A percentile compares a stretch with the other conserved stretches of the same genome.
phyloP scores from a whole-genome alignment of 35 echinoderm and acorn worm species.

The Eucidaris tribuloides region DNA sequence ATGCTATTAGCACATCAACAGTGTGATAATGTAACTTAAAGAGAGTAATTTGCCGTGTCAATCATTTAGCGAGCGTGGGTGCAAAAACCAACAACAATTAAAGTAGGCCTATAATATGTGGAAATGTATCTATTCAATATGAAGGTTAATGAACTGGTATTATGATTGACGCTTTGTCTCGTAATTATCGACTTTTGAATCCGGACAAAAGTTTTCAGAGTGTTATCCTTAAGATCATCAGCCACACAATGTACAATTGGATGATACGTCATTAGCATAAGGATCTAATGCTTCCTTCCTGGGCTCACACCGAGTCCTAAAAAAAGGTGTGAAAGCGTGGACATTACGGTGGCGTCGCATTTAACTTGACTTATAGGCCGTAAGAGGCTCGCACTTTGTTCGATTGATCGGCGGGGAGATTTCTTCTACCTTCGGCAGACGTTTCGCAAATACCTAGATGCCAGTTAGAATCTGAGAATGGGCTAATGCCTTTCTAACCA shows the following conservation, averaged over 20 bases:
- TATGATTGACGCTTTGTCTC: too few species aligned
- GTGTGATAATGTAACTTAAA: too few species aligned
- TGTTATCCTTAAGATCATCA: conserved; percentile 17
- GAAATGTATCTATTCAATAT: too few species aligned
- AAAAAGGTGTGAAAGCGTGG: too few species aligned
- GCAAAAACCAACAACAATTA: too few species aligned
- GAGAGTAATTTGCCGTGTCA: too few species aligned
- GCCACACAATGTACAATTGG: neutral
- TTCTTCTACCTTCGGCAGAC: conserved; percentile 7
- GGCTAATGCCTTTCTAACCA: neutral
- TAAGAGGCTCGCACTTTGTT: neutral
- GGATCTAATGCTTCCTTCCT: too few species aligned
- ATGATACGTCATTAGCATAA: conserved; percentile 21
- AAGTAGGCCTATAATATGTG: too few species aligned
- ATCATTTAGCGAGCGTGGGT: too few species aligned
- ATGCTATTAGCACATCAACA: too few species aligned
- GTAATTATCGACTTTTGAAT: neutral
- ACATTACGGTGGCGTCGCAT: conserved; percentile 2
- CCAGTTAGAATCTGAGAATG: conserved; percentile 2
- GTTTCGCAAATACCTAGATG: neutral
- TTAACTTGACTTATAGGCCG: conserved; percentile 15
- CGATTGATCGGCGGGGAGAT: neutral
- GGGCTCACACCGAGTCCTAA: too few species aligned
- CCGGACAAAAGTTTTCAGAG: neutral
- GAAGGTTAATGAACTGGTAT: too few species aligned